Evolutionary conservation across 2,888 invertebrate genomes (phyloP).

Genomic region (Miltochrista miniata): DNA sequence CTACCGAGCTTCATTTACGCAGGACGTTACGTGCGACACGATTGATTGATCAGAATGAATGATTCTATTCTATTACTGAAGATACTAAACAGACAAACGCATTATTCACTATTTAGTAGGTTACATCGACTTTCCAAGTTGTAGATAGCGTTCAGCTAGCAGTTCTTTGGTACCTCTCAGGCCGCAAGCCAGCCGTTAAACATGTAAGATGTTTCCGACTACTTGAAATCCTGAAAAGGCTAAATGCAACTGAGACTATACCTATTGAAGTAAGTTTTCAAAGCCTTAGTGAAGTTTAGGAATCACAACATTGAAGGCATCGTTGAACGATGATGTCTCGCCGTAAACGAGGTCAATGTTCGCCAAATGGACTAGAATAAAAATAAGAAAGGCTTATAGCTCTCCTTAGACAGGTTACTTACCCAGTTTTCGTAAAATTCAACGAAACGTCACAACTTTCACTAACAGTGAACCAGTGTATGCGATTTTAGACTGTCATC

Average conservation of each 20-base stretch:
- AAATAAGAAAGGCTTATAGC: constrained; percentile 73
- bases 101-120: not conserved
- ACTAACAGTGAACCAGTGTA: constrained; percentile 60
- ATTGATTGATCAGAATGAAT: constrained; percentile 45
- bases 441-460: constrained; percentile 80
- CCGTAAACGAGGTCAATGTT: constrained; percentile 63
- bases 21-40: constrained; percentile 65
- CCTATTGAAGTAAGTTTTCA: too few relatives aligned
- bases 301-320: constrained; percentile 38
- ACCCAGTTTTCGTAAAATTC: constrained; percentile 77
- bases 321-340: constrained; percentile 38
- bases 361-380: constrained; percentile 70
- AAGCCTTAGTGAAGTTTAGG: constrained; percentile 4
- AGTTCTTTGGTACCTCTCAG: not conserved
- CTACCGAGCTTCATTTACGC: constrained; percentile 79
- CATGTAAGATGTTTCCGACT: not conserved
- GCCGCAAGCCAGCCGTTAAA: not conserved
- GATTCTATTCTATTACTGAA: constrained; percentile 35
- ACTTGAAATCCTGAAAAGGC: not conserved
- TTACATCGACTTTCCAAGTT: not conserved
- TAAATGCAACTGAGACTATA: not conserved
- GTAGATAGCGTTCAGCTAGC: not conserved
- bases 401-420: constrained; percentile 71
- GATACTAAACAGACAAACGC: constrained; percentile 3
- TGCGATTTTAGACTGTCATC: constrained; percentile 44